These are phyloP conservation scores for Telmatochromis sp. DNA, from an alignment of 2,113 vertebrate genomes.

Conservation along the genomic window DNA sequence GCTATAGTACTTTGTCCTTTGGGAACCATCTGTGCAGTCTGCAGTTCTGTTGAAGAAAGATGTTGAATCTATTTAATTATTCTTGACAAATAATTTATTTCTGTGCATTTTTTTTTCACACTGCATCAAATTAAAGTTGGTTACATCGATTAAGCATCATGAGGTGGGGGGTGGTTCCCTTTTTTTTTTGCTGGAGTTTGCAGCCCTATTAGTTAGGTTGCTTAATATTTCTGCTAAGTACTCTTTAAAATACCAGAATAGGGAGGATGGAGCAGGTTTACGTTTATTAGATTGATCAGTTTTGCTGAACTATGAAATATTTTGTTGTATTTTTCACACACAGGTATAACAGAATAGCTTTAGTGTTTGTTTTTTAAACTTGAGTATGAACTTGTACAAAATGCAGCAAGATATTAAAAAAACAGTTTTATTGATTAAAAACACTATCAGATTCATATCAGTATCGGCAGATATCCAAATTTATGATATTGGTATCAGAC, in stretches of 20 bases:
- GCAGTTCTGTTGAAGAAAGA: too few species aligned
- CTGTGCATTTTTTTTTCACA: too few species aligned
- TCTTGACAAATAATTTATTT: too few species aligned
- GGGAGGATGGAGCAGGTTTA: background rate
- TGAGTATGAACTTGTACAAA: background rate
- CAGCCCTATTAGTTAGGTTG: too few species aligned
- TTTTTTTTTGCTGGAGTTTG: too few species aligned
- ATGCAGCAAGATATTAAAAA: background rate
- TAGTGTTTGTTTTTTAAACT: background rate
- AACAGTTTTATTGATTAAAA: background rate
- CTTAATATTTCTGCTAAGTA: fast-evolving
- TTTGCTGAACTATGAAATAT: fast-evolving
- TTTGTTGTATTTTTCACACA: fast-evolving
- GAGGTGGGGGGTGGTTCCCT: too few species aligned
- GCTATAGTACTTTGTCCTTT: too few species aligned
- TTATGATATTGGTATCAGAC: background rate
- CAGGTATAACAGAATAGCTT: fast-evolving
- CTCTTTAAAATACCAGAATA: background rate
- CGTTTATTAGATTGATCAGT: fast-evolving
- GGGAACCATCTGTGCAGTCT: too few species aligned
- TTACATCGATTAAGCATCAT: too few species aligned
- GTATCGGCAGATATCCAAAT: fast-evolving
- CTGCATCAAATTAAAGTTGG: too few species aligned
- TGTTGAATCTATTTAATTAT: too few species aligned
- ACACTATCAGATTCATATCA: fast-evolving